phyloP scores from a whole-genome alignment of 2,888 invertebrate genomes.

The Uloborus plumipes region DNA sequence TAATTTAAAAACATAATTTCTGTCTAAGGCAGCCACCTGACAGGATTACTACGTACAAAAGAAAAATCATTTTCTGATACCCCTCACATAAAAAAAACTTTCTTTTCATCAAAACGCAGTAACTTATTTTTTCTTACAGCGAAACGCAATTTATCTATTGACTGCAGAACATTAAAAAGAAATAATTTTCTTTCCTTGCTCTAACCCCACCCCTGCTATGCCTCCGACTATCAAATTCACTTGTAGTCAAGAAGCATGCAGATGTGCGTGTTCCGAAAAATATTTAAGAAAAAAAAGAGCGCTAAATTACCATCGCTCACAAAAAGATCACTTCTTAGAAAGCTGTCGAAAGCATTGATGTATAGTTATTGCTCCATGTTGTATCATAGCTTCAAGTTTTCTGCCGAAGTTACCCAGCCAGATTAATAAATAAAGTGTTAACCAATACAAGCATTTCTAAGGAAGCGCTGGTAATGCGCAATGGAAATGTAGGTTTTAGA shows the following conservation, averaged over 20 bases:
- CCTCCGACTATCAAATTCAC: neutral
- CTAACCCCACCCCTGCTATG: neutral
- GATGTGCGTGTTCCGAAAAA: no score
- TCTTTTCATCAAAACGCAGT: neutral
- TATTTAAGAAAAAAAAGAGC: no score
- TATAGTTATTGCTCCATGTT: slow-evolving; percentile 43
- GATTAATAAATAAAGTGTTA: slow-evolving; percentile 55
- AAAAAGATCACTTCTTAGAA: neutral
- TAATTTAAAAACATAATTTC: no score
- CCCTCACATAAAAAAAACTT: neutral
- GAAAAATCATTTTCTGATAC: no score
- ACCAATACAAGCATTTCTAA: slow-evolving; percentile 31
- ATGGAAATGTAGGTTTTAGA: slow-evolving; percentile 29
- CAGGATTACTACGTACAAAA: no score
- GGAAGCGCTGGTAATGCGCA: slow-evolving; percentile 3
- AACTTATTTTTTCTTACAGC: neutral
- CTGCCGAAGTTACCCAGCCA: slow-evolving; percentile 1
- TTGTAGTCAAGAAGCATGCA: no score
- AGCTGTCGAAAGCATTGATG: slow-evolving; percentile 26
- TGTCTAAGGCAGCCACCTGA: no score
- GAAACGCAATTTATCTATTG: slow-evolving; percentile 2
- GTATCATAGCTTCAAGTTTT: slow-evolving; percentile 35
- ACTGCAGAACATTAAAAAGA: neutral
- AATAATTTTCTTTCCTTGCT: slow-evolving; percentile 6
- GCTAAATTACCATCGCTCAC: no score